Evolutionary conservation across 2,797 vertebrate genomes (phyloP).

Genomic region (Acipenser ruthenus): DNA sequence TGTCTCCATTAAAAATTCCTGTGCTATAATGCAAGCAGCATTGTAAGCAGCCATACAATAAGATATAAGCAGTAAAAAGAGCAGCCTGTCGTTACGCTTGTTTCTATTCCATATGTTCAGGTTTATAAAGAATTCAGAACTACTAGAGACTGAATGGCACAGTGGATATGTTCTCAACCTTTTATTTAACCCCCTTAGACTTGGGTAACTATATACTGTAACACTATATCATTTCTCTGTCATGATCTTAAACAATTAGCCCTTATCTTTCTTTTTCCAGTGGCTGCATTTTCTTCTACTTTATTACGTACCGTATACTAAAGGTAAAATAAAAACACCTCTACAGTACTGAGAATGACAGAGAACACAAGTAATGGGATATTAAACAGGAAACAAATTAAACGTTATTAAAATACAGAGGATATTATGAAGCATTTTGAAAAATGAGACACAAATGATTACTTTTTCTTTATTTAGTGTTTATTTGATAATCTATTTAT

Average conservation of each 20-base stretch:
- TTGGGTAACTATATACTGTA: neutral
- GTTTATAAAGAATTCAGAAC: conserved; percentile 6
- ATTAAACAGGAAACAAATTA: too few species aligned
- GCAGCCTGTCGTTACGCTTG: conserved; percentile 7
- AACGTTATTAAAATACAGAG: too few species aligned
- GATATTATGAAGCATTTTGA: too few species aligned
- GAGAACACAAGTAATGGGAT: too few species aligned
- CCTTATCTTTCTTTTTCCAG: too few species aligned
- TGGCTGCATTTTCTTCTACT: neutral
- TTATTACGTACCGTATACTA: neutral
- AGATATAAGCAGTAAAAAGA: neutral
- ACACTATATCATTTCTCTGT: neutral
- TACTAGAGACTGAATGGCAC: neutral
- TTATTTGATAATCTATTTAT: too few species aligned
- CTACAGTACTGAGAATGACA: too few species aligned
- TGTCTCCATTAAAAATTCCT: neutral
- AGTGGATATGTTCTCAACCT: neutral
- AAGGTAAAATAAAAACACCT: too few species aligned
- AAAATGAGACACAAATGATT: too few species aligned
- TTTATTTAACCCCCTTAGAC: neutral
- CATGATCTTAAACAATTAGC: neutral
- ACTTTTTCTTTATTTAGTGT: too few species aligned
- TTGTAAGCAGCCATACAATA: neutral
- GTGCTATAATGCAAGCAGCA: neutral
- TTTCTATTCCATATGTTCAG: conserved; percentile 1